Percentiles rank a stretch among this genome's conserved stretches.
Evolutionary conservation across 2,888 invertebrate species (phyloP).

Genomic region (Serripes groenlandicus): DNA sequence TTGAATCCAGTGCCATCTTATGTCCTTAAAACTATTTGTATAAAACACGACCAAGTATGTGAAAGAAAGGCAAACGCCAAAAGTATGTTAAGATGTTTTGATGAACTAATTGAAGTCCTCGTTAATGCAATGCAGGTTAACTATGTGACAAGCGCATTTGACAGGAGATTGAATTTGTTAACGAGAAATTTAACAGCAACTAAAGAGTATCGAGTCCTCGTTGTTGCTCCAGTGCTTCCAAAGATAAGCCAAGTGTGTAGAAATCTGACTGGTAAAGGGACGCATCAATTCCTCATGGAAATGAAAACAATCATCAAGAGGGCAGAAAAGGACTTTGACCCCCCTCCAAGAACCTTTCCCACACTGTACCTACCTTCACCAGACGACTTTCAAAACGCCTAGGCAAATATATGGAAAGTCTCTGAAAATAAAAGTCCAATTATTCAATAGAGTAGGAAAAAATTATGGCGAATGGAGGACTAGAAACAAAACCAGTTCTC

Average conservation of each 20-base stretch:
- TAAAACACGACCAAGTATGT: slow-evolving; percentile 5
- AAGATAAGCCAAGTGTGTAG: not conserved
- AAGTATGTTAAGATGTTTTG: not conserved
- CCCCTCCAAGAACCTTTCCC: no score
- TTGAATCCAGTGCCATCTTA: not conserved
- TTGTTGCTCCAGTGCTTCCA: not conserved
- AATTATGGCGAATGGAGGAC: no score
- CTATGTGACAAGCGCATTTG: not conserved
- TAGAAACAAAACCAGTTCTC: not conserved
- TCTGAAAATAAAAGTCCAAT: no score
- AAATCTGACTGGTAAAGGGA: not conserved
- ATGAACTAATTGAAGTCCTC: not conserved
- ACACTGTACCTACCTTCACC: no score
- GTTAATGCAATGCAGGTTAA: not conserved
- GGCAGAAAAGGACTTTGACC: no score
- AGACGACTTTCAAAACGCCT: no score
- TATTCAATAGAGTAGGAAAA: no score
- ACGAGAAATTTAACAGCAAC: not conserved
- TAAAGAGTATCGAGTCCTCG: not conserved
- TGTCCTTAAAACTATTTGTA: slow-evolving; percentile 4
- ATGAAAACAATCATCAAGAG: no score
- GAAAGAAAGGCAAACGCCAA: not conserved
- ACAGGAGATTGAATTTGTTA: not conserved
- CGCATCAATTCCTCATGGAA: not conserved
- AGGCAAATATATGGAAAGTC: no score